Evolutionary conservation across 2,797 vertebrate genomes (phyloP).

Genomic region (Anisognathus igniventris): DNA sequence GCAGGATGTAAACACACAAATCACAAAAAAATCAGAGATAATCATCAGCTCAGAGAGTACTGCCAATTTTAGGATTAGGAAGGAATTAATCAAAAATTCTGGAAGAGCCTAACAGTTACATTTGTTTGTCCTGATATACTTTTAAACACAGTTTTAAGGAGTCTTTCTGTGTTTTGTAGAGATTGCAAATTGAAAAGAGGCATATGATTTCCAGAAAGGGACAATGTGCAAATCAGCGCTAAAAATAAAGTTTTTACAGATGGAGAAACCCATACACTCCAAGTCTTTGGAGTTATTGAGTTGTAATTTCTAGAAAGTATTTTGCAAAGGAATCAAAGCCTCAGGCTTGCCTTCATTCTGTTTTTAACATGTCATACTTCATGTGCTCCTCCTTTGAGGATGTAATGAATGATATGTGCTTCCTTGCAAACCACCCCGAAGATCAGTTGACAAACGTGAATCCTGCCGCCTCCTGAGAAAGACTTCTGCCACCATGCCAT

Average conservation of each 20-base stretch:
- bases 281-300: neutral
- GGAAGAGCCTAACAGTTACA: neutral
- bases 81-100: neutral
- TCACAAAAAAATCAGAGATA: neutral
- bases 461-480: neutral
- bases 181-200: neutral
- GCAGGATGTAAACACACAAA: neutral
- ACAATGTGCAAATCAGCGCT: neutral
- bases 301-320: neutral
- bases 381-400: neutral
- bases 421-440: neutral
- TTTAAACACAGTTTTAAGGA: neutral
- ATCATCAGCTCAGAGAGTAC: neutral
- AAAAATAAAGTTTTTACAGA: neutral
- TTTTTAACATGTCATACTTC: neutral
- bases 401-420: fast-evolving
- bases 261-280: neutral
- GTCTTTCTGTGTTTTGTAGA: neutral
- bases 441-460: neutral
- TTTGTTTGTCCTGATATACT: neutral
- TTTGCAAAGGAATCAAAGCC: neutral
- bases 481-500: neutral
- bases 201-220: neutral
- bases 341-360: neutral
- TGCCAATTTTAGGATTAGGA: neutral